Base-by-base conservation (phyloP, 1,140 invertebrate species). In the Drosophila lacteicornis region DNA sequence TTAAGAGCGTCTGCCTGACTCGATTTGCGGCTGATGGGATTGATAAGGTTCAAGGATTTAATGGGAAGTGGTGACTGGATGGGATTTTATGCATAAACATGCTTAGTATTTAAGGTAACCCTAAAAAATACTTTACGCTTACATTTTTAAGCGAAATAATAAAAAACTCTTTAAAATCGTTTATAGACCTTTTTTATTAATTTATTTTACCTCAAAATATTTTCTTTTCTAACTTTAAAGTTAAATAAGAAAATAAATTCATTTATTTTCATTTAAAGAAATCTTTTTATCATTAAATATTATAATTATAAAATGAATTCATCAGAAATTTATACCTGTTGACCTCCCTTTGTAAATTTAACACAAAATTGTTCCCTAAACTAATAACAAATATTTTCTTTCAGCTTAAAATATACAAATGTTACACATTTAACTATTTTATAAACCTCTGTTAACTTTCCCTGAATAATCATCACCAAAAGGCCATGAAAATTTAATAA, bases 1-100 rank as follows among this genome's bases (percentile, higher is more conserved):
- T 50, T 60, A 60, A 68, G 50, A 68, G 38, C 38, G 62, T 77
- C 62, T 60, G 43, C 56, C 15, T 25, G 8, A 36, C 2, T 15
- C 49, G n/a, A 50, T 43, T 30, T 59, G n/a, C n/a, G 25, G 67
- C 42, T 46, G 40, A 36, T 50, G 33, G 38, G n/a, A 15, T 40
- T 49, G 61, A 67, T 59, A 33, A 62, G 71, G 49, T 45, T n/a
- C 15, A 22, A 2, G 42, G 9, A 56, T 68, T 55, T 33, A 15
- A 22, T 30, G 55, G 42, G 45, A 30, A 30, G 6, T 30, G 27
- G 17, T 9, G 30, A 33, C 9, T 9, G 9, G 9, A 11, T 11
- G 9, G 33, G 9, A 11, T 17, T 51, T 2, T 51, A 11, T 17
- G 5, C 3, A 17, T 13, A 33, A n/a, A 33, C n/a, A 51, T 4